A percentile compares a stretch with the other conserved stretches of the same genome.
Evolutionary conservation across 2,797 vertebrate genomes (phyloP).

Genomic region (Leptatherina wallacei): DNA sequence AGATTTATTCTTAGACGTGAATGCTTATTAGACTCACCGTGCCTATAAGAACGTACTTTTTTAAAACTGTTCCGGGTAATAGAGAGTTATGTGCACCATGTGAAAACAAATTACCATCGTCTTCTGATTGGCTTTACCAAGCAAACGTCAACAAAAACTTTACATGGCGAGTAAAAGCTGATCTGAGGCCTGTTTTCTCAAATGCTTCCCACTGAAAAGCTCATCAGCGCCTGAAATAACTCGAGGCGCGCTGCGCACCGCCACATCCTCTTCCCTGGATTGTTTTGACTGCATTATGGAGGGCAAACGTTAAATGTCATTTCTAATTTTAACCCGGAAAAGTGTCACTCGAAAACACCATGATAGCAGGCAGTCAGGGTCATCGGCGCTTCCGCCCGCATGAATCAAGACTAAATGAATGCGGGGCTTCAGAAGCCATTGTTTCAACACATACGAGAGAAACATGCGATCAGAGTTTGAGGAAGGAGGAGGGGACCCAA

Average conservation of each 20-base stretch:
- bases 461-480: slow-evolving; percentile 44
- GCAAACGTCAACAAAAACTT: too few species aligned
- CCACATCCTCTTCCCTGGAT: slow-evolving; percentile 87
- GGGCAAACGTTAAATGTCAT: slow-evolving; percentile 80
- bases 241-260: slow-evolving; percentile 69
- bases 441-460: slow-evolving; percentile 51
- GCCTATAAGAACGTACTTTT: not conserved
- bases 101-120: too few species aligned
- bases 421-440: slow-evolving; percentile 71
- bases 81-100: not conserved
- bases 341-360: slow-evolving; percentile 86
- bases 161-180: not conserved
- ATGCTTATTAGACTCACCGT: not conserved
- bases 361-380: slow-evolving; percentile 82
- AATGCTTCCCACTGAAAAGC: slow-evolving; percentile 65
- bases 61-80: not conserved
- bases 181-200: slow-evolving; percentile 48
- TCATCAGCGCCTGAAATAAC: slow-evolving; percentile 83
- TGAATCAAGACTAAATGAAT: slow-evolving; percentile 77
- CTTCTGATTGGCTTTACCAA: too few species aligned
- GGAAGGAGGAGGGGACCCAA: not conserved
- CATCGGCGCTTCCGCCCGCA: slow-evolving; percentile 77
- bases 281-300: slow-evolving; percentile 86
- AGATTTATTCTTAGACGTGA: not conserved
- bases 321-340: slow-evolving; percentile 88